Base-by-base conservation (phyloP, 2,797 vertebrate genomes). In the Hemibagrus guttatus region DNA sequence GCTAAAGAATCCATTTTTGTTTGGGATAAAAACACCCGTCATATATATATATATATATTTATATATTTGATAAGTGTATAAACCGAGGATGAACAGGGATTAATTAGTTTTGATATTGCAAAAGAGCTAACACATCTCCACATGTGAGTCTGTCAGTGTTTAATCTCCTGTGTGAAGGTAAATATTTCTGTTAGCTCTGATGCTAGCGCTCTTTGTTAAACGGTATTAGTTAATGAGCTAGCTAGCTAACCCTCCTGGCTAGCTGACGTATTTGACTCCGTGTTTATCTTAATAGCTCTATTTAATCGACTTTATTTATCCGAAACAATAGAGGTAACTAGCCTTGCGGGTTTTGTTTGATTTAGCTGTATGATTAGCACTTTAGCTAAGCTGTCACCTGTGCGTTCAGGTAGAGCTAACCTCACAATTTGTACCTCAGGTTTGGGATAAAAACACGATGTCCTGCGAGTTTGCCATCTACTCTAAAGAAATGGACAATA, bases 131-230 rank as follows among this genome's bases (percentile, higher is more conserved):
- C 69, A 49, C 46, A 23, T 78, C 84, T 16, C 28, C 72, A n/a
- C 42, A 76, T 85, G 84, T 88, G 81, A 91, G 49, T 56, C 64
- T 28, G 56, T 26, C 17, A 59, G 39, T 23, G 87, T 12, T 35
- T 54, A 35, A 46, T 80, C 78, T 90, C 87, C 87, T 84, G 66
- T 12, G 64, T 83, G 80, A 88, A 91, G 90, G 90, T 91, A 89
- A 83, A 54, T 31, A 0, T 35, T 31, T 16, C 1, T 74, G 14
- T 42, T 39, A 52, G 81, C 23, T 79, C 11, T 49, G n/a, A 80
- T 39, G 71, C 72, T 26, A 71, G 61, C 58, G 84, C 63, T 83
- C 83, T 90, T 87, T 90, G 87, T 89, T 86, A 74, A 85, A 21
- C 11, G 4, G 12, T 26, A 16, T 84, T 85, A 66, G 59, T 39